Evolutionary conservation across 1,140 invertebrate species (phyloP), one percentile per base, ranked within the genome.

Genomic region (Drosophila lowei): DNA sequence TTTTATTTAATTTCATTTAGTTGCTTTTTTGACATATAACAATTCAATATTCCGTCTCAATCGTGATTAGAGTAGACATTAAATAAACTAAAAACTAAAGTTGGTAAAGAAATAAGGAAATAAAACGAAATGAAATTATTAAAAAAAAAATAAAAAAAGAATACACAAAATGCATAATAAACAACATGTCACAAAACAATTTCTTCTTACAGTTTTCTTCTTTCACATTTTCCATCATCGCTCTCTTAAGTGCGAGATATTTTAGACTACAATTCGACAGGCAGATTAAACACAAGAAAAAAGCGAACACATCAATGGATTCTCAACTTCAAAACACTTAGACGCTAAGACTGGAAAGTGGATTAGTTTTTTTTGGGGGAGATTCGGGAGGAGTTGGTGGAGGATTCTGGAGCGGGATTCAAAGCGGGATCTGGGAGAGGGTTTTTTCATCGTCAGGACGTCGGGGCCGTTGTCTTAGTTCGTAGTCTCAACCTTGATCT

Each of bases 81-180:
- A 88, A 86, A 86, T 88, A 88, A 83, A 83, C 83, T 88, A 88
- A 65, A 38, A 72, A 83, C 83, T 88, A 79, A 68, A 65, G 64
- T 65, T 77, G 71, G 79, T 56, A 77, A 58, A 68, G 68, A 70
- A 76, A 61, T 70, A 61, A 76, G 18, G 56, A 77, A 76, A 76
- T 70, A 86, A 88, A 79, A 78, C 47, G 68, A 58, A 81, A 78
- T 62, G 71, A 85, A 85, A 80, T 85, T 66, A 84, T 79, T 85
- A 74, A 66, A 62, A 66, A 73, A 71, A 67, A 77, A 80, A 72
- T 38, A 38, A 38, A 13, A 86, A 80, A 76, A 54, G 55, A 43
- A 86, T 80, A 86, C 83, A 74, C 65, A 85, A 86, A 75, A 88
- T 86, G 83, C 83, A 88, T 83, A 88, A 88, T 89, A 88, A 88